A percentile compares a stretch with the other conserved stretches of the same genome.
These are phyloP conservation scores for Drosophila monieri DNA, from an alignment of 2,888 invertebrate genomes.

Conservation along the genomic window DNA sequence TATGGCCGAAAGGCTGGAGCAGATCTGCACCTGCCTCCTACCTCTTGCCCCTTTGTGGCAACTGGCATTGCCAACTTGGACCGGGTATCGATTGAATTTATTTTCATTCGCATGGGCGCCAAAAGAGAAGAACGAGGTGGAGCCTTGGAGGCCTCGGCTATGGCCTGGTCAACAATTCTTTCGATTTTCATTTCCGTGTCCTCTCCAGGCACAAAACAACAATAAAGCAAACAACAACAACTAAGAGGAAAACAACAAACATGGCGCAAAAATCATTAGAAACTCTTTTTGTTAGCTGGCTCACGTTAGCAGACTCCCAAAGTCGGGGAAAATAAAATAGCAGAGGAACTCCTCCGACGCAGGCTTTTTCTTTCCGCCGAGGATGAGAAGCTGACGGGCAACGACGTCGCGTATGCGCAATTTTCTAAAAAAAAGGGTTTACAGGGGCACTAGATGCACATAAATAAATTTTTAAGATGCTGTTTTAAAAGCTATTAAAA, in stretches of 20 bases:
- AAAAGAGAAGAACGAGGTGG: constrained; percentile 15
- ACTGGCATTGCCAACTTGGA: constrained; percentile 65
- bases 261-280: constrained; percentile 80
- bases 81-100: constrained; percentile 79
- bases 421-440: constrained; percentile 56
- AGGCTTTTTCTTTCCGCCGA: constrained; percentile 21
- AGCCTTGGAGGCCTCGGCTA: constrained; percentile 21
- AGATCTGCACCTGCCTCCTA: constrained; percentile 4
- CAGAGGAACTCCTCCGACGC: constrained; percentile 59
- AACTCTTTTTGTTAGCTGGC: constrained; percentile 75
- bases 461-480: neutral
- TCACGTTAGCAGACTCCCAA: constrained; percentile 58
- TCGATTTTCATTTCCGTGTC: constrained; percentile 79
- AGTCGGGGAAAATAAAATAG: constrained; percentile 65
- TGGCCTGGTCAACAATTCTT: constrained; percentile 72
- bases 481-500: neutral
- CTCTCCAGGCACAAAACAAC: constrained; percentile 45
- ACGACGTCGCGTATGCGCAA: constrained; percentile 74
- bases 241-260: constrained; percentile 63
- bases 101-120: constrained; percentile 62
- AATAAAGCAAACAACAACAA: constrained; percentile 27
- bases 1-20: constrained; percentile 32
- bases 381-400: constrained; percentile 23
- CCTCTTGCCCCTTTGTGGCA: constrained; percentile 2
- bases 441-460: neutral